Percentiles rank a stretch among this genome's conserved stretches.
Conservation (phyloP, 2,797 vertebrate genomes). For the Peromyscus eremicus region DNA sequence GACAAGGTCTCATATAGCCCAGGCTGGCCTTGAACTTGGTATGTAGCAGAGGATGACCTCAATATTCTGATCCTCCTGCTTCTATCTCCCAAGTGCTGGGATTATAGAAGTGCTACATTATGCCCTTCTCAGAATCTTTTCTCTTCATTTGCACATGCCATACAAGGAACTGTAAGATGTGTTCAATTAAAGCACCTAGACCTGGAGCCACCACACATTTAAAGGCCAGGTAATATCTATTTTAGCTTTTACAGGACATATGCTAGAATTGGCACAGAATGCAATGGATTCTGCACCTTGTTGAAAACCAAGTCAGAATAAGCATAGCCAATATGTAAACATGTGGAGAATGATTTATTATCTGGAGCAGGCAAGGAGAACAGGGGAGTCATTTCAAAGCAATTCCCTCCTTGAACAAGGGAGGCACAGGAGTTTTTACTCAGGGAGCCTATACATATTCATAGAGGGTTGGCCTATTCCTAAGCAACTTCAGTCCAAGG, state of each 20-base stretch:
- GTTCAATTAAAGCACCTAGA: neutral
- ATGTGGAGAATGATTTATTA: neutral
- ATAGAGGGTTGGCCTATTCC: neutral
- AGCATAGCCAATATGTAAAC: neutral
- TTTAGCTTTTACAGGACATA: neutral
- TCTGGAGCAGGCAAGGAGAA: neutral
- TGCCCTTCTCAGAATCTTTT: neutral
- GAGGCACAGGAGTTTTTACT: neutral
- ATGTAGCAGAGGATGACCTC: neutral
- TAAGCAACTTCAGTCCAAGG: neutral
- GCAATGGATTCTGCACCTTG: neutral
- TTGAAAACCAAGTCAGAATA: neutral
- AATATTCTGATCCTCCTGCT: neutral
- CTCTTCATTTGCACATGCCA: slow-evolving; percentile 11
- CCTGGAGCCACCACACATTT: neutral
- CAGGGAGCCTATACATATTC: neutral
- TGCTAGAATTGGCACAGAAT: neutral
- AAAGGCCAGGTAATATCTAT: slow-evolving; percentile 3
- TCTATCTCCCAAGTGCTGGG: neutral
- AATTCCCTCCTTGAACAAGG: neutral
- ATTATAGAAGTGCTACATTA: neutral
- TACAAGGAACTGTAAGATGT: neutral
- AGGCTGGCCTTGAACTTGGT: neutral
- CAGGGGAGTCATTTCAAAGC: neutral
- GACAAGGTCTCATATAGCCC: neutral